Conservation (phyloP, 1,140 invertebrate genomes). For the Zaprionus davidi region DNA sequence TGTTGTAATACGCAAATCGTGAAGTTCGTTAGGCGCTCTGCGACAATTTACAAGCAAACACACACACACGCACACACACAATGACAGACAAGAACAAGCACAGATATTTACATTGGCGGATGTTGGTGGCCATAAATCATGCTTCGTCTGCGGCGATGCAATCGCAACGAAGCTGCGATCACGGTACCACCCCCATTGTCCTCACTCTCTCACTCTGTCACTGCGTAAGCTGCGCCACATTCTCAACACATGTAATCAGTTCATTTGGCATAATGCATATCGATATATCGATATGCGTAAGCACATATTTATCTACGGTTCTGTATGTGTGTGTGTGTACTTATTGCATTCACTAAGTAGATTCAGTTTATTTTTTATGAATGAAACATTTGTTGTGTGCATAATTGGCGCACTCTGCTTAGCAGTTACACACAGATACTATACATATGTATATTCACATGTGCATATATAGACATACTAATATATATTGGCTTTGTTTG, state of each 20-base stretch:
- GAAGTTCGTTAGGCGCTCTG: constrained; percentile 46
- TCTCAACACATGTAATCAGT: constrained; percentile 67
- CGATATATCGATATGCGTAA: constrained; percentile 20
- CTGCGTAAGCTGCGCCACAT: constrained; percentile 51
- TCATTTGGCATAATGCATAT: neutral
- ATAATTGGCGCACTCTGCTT: constrained; percentile 61
- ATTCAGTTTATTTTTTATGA: constrained; percentile 59
- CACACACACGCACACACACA: neutral
- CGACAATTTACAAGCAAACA: constrained; percentile 26
- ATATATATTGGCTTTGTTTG: constrained; percentile 26
- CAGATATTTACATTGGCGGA: constrained; percentile 57
- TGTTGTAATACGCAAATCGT: constrained; percentile 65
- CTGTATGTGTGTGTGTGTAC: constrained; percentile 7
- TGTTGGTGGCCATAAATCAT: constrained; percentile 76
- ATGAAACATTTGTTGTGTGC: constrained; percentile 73
- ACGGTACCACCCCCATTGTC: constrained; percentile 10
- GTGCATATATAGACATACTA: neutral
- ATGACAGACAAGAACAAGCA: neutral
- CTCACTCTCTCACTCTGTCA: constrained; percentile 17
- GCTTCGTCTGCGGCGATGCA: constrained; percentile 49
- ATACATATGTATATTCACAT: neutral
- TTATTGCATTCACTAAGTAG: constrained; percentile 17
- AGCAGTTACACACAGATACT: constrained; percentile 48
- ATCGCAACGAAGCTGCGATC: constrained; percentile 43
- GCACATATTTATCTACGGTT: neutral